Percentiles rank a stretch among this genome's conserved stretches.
Conservation (phyloP, 30 jellyfish, hydroid and myxozoan genomes). For the Cassiopea xamachana region DNA sequence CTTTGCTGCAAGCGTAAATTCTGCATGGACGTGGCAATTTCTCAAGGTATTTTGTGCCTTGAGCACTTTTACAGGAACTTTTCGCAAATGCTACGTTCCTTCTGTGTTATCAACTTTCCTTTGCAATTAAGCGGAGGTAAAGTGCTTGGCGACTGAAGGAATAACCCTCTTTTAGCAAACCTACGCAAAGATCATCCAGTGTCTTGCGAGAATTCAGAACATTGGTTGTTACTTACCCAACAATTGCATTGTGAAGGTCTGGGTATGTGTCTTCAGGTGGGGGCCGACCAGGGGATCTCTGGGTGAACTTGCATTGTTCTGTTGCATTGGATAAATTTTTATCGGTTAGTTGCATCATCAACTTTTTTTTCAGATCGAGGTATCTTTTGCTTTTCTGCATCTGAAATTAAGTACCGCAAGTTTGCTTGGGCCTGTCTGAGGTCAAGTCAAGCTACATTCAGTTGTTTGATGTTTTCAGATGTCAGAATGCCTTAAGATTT, state of each 20-base stretch:
- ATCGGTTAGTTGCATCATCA: not conserved
- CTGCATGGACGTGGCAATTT: too few species aligned
- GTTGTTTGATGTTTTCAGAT: not conserved
- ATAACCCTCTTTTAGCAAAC: not conserved
- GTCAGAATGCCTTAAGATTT: not conserved
- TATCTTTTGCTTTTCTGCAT: not conserved
- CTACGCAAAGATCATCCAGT: not conserved
- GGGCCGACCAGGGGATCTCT: not conserved
- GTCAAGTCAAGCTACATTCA: not conserved
- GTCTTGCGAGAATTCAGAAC: not conserved
- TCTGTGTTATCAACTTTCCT: too few species aligned
- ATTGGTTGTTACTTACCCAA: not conserved
- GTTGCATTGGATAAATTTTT: not conserved
- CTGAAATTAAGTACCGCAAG: not conserved
- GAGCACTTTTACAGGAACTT: too few species aligned
- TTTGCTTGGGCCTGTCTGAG: not conserved
- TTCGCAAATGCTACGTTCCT: too few species aligned
- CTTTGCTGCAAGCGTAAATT: not conserved
- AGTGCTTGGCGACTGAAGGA: not conserved
- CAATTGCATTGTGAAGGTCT: not conserved
- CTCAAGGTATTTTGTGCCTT: too few species aligned
- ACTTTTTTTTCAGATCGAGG: not conserved
- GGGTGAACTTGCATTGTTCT: not conserved
- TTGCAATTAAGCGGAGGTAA: too few species aligned
- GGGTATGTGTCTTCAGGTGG: not conserved